Percentiles rank a stretch among this genome's conserved stretches.
Conservation (phyloP, 2,113 vertebrate species). For the Drymodes brunneopygia region DNA sequence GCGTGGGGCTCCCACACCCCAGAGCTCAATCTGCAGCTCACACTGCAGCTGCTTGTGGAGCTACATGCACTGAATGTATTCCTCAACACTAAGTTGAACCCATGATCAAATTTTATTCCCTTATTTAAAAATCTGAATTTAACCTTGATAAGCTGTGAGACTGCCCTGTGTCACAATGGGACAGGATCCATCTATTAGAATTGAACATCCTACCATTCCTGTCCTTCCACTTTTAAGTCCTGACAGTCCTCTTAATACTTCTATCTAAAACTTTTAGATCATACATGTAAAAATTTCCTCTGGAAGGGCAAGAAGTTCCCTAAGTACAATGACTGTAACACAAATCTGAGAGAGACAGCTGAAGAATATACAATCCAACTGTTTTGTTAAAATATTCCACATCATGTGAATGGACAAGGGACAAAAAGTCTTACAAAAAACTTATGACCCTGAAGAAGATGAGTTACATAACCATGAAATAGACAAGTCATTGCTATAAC, state of each 20-base stretch:
- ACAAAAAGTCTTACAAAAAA: not conserved
- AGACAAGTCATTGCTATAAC: not conserved
- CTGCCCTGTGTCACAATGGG: not conserved
- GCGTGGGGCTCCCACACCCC: accelerated
- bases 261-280: not conserved
- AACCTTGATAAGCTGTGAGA: not conserved
- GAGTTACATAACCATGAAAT: not conserved
- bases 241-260: not conserved
- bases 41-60: not conserved
- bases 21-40: not conserved
- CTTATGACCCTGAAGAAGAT: not conserved
- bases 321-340: not conserved
- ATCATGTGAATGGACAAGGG: not conserved
- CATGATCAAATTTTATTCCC: not conserved
- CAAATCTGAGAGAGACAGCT: not conserved
- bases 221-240: not conserved
- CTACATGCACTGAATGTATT: too few relatives aligned
- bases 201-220: not conserved
- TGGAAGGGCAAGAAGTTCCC: not conserved
- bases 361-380: not conserved
- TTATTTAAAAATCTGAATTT: not conserved
- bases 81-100: not conserved
- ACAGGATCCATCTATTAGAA: not conserved
- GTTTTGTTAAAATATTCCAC: not conserved
- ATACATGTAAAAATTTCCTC: not conserved